Base-by-base conservation (phyloP, 2,888 invertebrate species). In the Eudasyphora cyanicolor region DNA sequence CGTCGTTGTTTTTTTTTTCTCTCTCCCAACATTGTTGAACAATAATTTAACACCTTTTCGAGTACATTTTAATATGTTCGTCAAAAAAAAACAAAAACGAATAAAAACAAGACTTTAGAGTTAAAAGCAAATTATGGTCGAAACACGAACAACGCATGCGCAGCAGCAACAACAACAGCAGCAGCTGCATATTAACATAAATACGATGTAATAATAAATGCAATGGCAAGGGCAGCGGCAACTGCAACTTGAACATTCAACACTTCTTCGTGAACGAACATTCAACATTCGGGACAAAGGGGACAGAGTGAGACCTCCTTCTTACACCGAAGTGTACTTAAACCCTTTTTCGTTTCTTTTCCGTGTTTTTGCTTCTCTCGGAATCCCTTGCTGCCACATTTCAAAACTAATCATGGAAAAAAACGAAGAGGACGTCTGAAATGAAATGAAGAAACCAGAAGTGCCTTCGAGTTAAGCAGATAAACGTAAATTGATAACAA, bases 391-490 rank as follows among this genome's bases (percentile, higher is more conserved):
- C 17, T 35, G 67, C 21, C 67, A 38, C 35, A 67, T 67, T 67
- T 67, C 67, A 38, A 42, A 67, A 67, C 19, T 42, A 67, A 24
- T 67, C 38, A 67, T 38, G 42, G 38, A 19, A 19, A 54, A 5
- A 54, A n/a, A 45, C 45, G 45, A 45, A n/a, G n/a, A 60, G 21
- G n/a, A 45, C 38, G 17, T 42, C 64, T 19, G n/a, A 24, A 67
- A 71, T 17, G 32, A 21, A 38, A 67, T 19, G 38, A 42, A 67
- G 54, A 24, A 75, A 84, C 82, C 86, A 86, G 81, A 83, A 86
- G 85, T 86, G 83, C 73, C 82, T 84, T 75, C 76, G 82, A 82
- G 82, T 83, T 82, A 80, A 80, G 69, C 82, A 83, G 78, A 85
- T 82, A 84, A 85, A 86, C 51, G 78, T 60, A 32, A 67, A 76